A percentile compares a stretch with the other conserved stretches of the same genome.
Conservation (phyloP, 2,797 vertebrate species). For the Arctocebus calabarensis region DNA sequence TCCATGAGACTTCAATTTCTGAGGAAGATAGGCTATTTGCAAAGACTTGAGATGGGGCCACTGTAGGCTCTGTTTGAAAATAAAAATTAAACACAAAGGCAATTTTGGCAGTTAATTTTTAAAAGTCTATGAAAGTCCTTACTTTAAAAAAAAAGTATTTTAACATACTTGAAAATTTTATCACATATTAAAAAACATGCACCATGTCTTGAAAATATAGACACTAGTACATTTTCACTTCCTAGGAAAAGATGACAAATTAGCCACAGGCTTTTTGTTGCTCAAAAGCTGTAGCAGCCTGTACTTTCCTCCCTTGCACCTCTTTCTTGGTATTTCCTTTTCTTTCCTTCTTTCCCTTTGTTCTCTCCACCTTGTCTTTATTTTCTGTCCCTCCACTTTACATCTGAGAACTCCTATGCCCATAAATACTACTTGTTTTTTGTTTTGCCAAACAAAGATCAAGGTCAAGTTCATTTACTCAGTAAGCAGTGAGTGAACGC, state of each 20-base stretch:
- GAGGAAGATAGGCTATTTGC: slow-evolving; percentile 93
- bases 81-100: background rate
- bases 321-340: background rate
- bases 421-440: background rate
- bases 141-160: background rate
- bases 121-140: background rate
- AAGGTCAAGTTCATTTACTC: background rate
- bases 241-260: background rate
- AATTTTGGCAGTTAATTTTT: background rate
- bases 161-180: background rate
- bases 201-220: background rate
- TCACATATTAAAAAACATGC: background rate
- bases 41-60: slow-evolving; percentile 90
- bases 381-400: background rate
- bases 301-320: background rate
- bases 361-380: background rate
- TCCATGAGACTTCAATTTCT: slow-evolving; percentile 95
- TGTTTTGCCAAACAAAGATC: background rate
- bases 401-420: background rate
- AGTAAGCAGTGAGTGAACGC: background rate
- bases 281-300: background rate
- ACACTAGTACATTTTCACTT: background rate
- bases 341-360: background rate
- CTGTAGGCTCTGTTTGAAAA: slow-evolving; percentile 91
- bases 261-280: background rate